Conservation (phyloP, 2,888 invertebrate species). For the Drosophila cognata region DNA sequence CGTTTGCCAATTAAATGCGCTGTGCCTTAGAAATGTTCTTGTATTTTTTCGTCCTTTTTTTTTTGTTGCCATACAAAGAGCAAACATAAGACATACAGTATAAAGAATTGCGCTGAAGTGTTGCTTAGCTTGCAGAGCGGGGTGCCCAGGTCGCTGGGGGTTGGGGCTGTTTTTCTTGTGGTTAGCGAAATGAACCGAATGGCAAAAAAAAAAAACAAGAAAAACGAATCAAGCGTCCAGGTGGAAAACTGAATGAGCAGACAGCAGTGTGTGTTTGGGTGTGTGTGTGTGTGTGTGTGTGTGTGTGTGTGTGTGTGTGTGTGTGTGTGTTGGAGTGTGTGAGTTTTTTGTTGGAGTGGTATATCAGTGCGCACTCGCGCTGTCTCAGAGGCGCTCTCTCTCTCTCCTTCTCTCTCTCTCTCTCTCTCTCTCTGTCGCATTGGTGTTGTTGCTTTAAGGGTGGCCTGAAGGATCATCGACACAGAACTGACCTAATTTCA, state of each 20-base stretch:
- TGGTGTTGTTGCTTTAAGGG: conserved; percentile 56
- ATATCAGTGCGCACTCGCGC: conserved; percentile 71
- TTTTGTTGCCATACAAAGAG: conserved; percentile 30
- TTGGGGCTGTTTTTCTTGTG: conserved; percentile 28
- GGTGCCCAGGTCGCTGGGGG: conserved; percentile 24
- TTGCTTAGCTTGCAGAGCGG: conserved; percentile 2
- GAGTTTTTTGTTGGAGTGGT: conserved; percentile 35
- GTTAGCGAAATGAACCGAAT: conserved; percentile 71
- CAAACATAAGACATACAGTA: conserved; percentile 31
- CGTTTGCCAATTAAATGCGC: conserved; percentile 68
- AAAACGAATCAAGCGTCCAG: conserved; percentile 18
- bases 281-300: conserved; percentile 23
- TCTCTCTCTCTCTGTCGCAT: conserved; percentile 9
- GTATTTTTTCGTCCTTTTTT: background rate
- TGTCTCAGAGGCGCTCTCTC: conserved; percentile 51
- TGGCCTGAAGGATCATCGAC: conserved; percentile 85
- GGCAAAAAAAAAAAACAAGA: conserved; percentile 7
- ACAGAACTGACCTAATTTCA: conserved; percentile 85
- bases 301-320: conserved; percentile 26
- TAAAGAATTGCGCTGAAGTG: conserved; percentile 32
- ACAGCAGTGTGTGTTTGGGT: conserved; percentile 41
- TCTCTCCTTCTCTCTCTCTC: conserved; percentile 25
- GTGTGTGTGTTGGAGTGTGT: conserved; percentile 25
- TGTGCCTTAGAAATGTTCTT: conserved; percentile 50
- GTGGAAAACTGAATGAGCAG: conserved; percentile 61